Evolutionary conservation across 2,888 invertebrate genomes (phyloP), one percentile per base, ranked within the genome.

Genomic region (Pristionchus japonicus): DNA sequence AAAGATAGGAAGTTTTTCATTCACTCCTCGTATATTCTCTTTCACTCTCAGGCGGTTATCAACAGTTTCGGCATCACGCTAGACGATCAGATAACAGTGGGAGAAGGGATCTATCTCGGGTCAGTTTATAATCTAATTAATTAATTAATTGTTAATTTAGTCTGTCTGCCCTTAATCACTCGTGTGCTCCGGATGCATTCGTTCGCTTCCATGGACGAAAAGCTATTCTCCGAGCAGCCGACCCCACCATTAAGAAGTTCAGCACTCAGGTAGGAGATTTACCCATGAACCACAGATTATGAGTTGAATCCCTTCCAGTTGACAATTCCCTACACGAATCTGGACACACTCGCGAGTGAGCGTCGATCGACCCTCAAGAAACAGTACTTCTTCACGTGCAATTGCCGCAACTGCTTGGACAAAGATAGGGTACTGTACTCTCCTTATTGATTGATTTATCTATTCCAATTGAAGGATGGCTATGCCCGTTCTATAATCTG

Each of bases 361-460:
- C 67, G 90, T 13, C 67, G 88, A 80, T 9, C 64, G 20, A 40
- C 40, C n/a, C 83, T 90, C 40, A 77, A 89, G 74, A 34, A 67
- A 49, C 90, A 89, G 57, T 90, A 90, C 86, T 90, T 89, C 88
- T 90, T 90, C 87, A 86, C 82, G 17, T 90, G 90, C 47, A 86
- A 20, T 3, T 90, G 90, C 49, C 40, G 61, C 6, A 70, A 89
- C 17, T 90, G 90, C 88, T 47, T 23, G 47, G 89, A 90, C 70
- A 23, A 17, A 0, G 52, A 88, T 3, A 87, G 90, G 88, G 90
- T 90, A 80, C 31, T 88, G 37, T 37, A 70, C n/a, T 40, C 20
- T 40, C n/a, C 47, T 17, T 11, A 11, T n/a, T 9, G 20, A 20
- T 27, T 23, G 47, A 34, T 34, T 74, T 40, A 74, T 37, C 15